Evolutionary conservation across 1,140 invertebrate species (phyloP).

Genomic region (Lucilia cuprina): DNA sequence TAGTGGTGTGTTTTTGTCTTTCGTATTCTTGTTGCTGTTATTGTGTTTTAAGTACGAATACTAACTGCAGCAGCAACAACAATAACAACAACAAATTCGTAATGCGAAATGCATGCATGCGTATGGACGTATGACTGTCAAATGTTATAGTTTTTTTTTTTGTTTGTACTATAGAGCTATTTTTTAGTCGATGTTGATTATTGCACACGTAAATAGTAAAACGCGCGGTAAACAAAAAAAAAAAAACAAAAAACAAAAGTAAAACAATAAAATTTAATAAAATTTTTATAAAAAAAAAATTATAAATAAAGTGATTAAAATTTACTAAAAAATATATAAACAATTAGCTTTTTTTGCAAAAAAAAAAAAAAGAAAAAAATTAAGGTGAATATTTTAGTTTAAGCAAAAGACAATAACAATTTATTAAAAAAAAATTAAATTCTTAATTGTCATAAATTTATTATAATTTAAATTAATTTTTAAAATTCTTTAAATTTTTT

Average conservation of each 20-base stretch:
- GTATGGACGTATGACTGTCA: conserved; percentile 10
- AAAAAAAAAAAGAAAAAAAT: background rate
- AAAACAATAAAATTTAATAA: background rate
- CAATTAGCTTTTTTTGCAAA: background rate
- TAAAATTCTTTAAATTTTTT: too few species aligned
- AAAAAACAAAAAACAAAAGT: background rate
- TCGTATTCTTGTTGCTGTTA: background rate
- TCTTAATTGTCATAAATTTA: too few species aligned
- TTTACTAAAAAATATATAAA: background rate
- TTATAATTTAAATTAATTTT: too few species aligned
- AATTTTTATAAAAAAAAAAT: background rate
- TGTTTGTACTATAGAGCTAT: conserved; percentile 18
- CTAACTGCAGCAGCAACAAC: too few species aligned
- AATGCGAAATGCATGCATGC: conserved; percentile 32
- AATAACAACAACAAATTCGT: background rate
- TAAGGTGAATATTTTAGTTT: background rate
- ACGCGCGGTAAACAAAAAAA: conserved; percentile 22
- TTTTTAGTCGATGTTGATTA: conserved; percentile 31
- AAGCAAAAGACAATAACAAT: background rate
- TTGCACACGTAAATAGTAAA: conserved; percentile 23
- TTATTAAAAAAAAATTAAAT: background rate
- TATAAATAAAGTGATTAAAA: background rate
- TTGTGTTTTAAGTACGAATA: background rate
- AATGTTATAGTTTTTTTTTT: conserved; percentile 14
- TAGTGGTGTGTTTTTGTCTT: conserved; percentile 1